Evolutionary conservation across 2,888 invertebrate species (phyloP), one percentile per base, ranked within the genome.

Genomic region (Leptopilina drosophilae): DNA sequence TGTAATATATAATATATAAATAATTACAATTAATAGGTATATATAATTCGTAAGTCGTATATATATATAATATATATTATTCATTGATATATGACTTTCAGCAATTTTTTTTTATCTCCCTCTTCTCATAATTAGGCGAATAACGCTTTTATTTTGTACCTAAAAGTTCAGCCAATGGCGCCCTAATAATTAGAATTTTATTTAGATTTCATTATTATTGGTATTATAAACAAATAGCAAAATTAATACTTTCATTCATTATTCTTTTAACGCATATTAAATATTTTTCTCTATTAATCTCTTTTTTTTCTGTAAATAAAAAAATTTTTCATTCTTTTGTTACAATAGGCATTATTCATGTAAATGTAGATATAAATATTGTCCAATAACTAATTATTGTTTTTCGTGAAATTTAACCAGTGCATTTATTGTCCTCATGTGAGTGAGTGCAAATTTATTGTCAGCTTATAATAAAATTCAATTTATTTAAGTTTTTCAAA

Each of bases 111-210:
- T 11, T 5, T 20, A 20, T 20, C 20, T 20, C 20, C 20, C 20
- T 49, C 11, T 69, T 1, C 56, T 59, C 15, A 42, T 3, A 20
- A 20, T 20, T 20, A 1, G 14, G 8, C 53, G 53, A 49, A 12
- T 26, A 5, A 20, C 26, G 53, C 20, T 14, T 53, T 69, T 46
- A 46, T 69, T n/a, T n/a, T 53, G 26, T 69, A 69, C 69, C 69
- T 69, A 69, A 69, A 53, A 69, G 69, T 69, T 3, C 69, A 53
- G 49, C 20, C 49, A 69, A 69, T 53, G 7, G 69, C 69, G 69
- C 69, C 53, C 53, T 69, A 56, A 64, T 33, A 33, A 33, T 33
- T 33, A 26, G 9, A 64, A 33, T 12, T 26, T 64, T 33, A 33
- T 64, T 64, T 5, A 33, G 64, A 26, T 12, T 59, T 40, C 20